These are phyloP conservation scores for Meda fulgida DNA, from an alignment of 2,797 vertebrate species.

Conservation along the genomic window DNA sequence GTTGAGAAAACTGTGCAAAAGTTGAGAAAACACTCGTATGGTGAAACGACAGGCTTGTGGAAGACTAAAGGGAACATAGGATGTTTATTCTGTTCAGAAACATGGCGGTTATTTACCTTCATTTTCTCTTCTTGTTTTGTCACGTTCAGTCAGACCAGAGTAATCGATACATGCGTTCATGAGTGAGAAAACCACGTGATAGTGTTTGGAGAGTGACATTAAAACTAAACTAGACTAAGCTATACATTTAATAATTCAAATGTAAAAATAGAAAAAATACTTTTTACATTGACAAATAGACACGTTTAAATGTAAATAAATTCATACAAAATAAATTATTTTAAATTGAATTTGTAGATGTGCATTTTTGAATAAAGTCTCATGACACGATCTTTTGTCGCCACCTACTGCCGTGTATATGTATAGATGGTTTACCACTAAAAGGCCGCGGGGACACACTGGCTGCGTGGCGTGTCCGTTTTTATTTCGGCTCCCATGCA, in stretches of 20 bases:
- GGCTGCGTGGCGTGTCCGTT: too few relatives aligned
- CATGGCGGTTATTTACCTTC: background rate
- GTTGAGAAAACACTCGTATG: background rate
- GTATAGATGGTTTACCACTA: too few relatives aligned
- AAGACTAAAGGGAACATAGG: background rate
- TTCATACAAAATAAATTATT: background rate
- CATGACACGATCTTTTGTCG: background rate
- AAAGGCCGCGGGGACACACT: too few relatives aligned
- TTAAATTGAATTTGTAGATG: background rate
- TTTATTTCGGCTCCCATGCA: too few relatives aligned
- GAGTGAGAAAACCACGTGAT: background rate
- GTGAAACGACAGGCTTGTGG: too few relatives aligned
- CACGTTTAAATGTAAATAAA: background rate
- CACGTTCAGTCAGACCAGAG: constrained; percentile 15
- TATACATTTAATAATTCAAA: background rate
- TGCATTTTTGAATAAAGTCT: background rate
- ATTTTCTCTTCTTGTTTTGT: constrained; percentile 11
- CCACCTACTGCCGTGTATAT: background rate
- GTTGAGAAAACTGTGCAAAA: constrained; percentile 3
- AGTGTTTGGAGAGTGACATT: too few relatives aligned
- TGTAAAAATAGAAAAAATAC: too few relatives aligned
- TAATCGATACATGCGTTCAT: constrained; percentile 18
- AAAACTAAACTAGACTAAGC: too few relatives aligned
- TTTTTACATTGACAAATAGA: background rate
- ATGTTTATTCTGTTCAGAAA: background rate